A percentile compares a stretch with the other conserved stretches of the same genome.
phyloP scores from a whole-genome alignment of 1,140 invertebrate species.

The Calephelis virginiensis region DNA sequence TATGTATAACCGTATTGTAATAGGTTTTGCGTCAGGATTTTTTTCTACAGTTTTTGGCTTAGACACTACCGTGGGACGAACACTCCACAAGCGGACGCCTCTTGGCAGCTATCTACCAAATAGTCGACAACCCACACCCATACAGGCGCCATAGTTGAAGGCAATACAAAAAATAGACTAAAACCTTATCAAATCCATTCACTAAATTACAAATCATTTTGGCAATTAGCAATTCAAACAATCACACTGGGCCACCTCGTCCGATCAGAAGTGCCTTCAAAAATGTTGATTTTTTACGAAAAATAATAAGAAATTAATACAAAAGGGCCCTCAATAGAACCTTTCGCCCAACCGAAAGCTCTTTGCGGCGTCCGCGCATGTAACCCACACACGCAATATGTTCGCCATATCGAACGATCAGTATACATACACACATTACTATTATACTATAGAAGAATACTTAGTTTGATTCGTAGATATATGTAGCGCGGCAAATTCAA shows the following conservation, averaged over 20 bases:
- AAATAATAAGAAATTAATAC: conserved; percentile 85
- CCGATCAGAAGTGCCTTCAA: conserved; percentile 94
- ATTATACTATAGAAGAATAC: conserved; percentile 77
- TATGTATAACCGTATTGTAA: conserved; percentile 39
- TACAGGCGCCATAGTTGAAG: conserved; percentile 69
- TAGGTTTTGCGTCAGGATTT: conserved; percentile 34
- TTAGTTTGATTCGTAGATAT: conserved; percentile 77
- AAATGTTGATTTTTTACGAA: conserved; percentile 91
- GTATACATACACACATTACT: conserved; percentile 75
- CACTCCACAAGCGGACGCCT: conserved; percentile 49
- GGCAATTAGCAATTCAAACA: conserved; percentile 48
- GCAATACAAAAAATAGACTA: conserved; percentile 61
- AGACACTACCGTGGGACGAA: conserved; percentile 26
- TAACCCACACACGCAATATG: conserved; percentile 47
- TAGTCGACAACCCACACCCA: conserved; percentile 73
- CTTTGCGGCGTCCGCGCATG: conserved; percentile 65
- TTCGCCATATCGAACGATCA: conserved; percentile 62
- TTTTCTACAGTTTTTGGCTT: conserved; percentile 29
- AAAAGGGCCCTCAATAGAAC: conserved; percentile 91
- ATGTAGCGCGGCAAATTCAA: conserved; percentile 58
- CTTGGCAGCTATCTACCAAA: conserved; percentile 69
- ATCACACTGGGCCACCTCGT: conserved; percentile 90
- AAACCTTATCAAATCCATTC: conserved; percentile 51
- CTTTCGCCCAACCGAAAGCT: conserved; percentile 83
- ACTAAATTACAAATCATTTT: conserved; percentile 47